Conservation (phyloP, 2,113 vertebrate species). For the Delphinapterus leucas region DNA sequence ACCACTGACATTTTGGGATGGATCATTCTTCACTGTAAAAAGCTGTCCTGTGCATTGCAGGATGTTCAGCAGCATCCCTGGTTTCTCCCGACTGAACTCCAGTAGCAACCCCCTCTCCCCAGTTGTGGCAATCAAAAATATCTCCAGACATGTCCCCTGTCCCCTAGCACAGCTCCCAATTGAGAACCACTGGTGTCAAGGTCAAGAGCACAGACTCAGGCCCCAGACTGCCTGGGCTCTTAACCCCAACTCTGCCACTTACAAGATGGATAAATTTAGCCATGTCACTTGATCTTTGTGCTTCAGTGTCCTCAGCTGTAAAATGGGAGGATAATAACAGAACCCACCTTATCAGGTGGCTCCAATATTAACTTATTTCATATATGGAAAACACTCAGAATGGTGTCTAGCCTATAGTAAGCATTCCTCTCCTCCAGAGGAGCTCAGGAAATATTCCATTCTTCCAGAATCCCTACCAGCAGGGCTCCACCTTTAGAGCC, state of each 20-base stretch:
- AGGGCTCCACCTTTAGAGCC: background rate
- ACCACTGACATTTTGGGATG: background rate
- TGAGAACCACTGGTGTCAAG: background rate
- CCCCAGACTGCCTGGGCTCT: background rate
- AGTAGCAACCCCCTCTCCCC: background rate
- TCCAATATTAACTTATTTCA: background rate
- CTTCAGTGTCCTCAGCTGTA: background rate
- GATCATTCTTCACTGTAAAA: background rate
- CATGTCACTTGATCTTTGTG: background rate
- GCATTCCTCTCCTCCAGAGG: background rate
- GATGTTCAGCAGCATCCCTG: background rate
- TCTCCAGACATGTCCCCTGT: background rate
- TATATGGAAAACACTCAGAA: background rate
- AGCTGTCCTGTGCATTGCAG: accelerated
- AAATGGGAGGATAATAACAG: background rate
- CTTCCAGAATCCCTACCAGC: background rate
- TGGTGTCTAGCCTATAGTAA: background rate
- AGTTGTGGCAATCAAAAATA: background rate
- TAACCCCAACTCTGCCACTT: background rate
- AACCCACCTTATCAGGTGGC: background rate
- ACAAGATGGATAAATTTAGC: background rate
- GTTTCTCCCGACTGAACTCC: background rate
- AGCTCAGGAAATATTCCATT: background rate
- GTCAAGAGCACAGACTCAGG: background rate
- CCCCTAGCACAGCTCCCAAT: background rate